Base-by-base conservation (phyloP, 2,888 invertebrate species). In the Chrysodeixis includens region DNA sequence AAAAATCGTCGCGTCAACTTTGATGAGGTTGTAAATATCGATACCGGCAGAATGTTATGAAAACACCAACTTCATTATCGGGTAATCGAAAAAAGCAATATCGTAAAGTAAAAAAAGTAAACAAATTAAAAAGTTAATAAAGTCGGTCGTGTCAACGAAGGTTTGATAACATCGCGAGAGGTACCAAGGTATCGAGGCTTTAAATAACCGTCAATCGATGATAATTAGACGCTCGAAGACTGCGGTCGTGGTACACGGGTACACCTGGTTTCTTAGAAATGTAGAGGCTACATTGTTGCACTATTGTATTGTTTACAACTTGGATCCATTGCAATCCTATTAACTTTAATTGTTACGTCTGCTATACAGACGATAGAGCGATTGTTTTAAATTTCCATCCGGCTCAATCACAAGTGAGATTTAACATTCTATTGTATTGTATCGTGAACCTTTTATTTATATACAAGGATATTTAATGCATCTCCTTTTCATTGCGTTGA, bases 51-150 rank as follows among this genome's bases (percentile, higher is more conserved):
- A 46, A 55, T 40, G 10, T 70, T 10, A 40, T 30, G 16, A 56
- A 62, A 73, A 52, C 32, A 73, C 9, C 8, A 14, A 54, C 30
- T 59, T 56, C 12, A 56, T 59, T 58, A 67, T 22, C 30, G 16
- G 32, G 10, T 16, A 16, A 56, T 62, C 35, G 51, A 58, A 72
- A 56, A 35, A 55, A 60, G 56, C 20, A 63, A 55, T 56, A 61
- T 61, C 40, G 20, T 40, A 58, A 62, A 40, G 40, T 40, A 49
- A 56, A 62, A 22, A 35, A 68, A 74, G 58, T 54, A 26, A 63
- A 70, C 53, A 65, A 62, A 64, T 75, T 59, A 51, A 61, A 56
- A 74, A 74, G 69, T 62, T 62, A 51, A 57, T 57, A 63, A 60
- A 46, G 44, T 63, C 49, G 46, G 52, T 56, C 26, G 46, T 44